phyloP scores from a whole-genome alignment of 2,113 vertebrate genomes.

The Otocyon megalotis region DNA sequence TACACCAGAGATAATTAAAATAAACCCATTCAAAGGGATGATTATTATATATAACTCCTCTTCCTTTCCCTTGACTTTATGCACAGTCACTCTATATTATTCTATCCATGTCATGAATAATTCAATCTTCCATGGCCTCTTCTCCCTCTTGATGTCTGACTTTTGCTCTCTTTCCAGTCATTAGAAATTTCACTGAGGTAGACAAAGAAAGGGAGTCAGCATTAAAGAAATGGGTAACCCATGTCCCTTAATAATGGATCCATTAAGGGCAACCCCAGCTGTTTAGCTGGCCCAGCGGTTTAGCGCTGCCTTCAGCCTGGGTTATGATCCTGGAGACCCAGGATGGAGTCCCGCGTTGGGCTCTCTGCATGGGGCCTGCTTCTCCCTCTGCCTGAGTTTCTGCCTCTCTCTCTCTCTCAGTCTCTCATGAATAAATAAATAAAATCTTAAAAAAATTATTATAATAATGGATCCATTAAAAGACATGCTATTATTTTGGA shows the following conservation, averaged over 20 bases:
- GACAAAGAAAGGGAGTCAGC: background rate
- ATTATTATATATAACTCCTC: background rate
- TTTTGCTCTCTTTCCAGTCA: conserved; percentile 4
- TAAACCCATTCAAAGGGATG: background rate
- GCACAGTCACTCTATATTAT: background rate
- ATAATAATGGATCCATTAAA: background rate
- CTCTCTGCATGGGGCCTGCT: too few relatives aligned
- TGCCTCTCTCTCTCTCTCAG: too few relatives aligned
- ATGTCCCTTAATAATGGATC: background rate
- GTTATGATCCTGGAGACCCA: too few relatives aligned
- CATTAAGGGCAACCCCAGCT: background rate
- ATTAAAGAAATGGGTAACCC: background rate
- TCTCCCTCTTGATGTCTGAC: background rate
- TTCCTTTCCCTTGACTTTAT: background rate
- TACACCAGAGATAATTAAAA: background rate
- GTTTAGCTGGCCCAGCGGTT: too few relatives aligned
- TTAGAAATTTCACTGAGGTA: conserved; percentile 38
- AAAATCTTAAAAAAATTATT: too few relatives aligned
- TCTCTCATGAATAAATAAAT: too few relatives aligned
- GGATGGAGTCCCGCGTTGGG: too few relatives aligned
- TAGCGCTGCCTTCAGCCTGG: too few relatives aligned
- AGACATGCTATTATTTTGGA: background rate
- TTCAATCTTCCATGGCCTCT: background rate
- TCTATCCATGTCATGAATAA: background rate
- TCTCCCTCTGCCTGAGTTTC: too few relatives aligned